These are phyloP conservation scores for Lasioglossum leucozonium DNA, from an alignment of 2,888 invertebrate genomes.

Conservation along the genomic window DNA sequence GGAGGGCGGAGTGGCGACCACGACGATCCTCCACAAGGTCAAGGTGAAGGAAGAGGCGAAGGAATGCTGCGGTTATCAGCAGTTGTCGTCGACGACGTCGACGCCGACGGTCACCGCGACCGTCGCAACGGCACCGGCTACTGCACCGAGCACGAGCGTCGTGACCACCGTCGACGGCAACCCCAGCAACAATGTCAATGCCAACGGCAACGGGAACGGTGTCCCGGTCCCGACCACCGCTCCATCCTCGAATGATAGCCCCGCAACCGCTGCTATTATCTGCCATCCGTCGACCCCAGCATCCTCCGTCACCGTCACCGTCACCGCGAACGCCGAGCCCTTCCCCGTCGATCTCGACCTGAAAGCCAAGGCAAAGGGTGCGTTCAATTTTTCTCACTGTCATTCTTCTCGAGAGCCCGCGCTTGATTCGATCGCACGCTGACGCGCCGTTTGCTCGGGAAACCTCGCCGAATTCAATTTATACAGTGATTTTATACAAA, in stretches of 20 bases:
- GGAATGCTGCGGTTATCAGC: conserved; percentile 78
- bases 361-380: conserved; percentile 77
- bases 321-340: conserved; percentile 72
- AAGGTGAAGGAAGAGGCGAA: conserved; percentile 83
- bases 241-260: conserved; percentile 63
- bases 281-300: conserved; percentile 70
- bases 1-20: conserved; percentile 76
- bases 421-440: not conserved
- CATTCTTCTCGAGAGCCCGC: not conserved
- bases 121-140: conserved; percentile 37
- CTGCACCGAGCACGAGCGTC: conserved; percentile 42
- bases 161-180: conserved; percentile 51
- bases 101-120: conserved; percentile 34
- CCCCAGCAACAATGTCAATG: conserved; percentile 23
- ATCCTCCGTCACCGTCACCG: conserved; percentile 57
- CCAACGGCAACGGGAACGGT: conserved; percentile 46
- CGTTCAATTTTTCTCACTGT: conserved; percentile 39
- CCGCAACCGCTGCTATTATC: conserved; percentile 68
- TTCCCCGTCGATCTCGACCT: conserved; percentile 79
- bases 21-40: conserved; percentile 78
- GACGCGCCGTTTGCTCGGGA: not conserved
- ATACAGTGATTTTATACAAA: not conserved
- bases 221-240: conserved; percentile 59
- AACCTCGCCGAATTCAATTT: not conserved
- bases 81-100: conserved; percentile 49